Percentiles rank a stretch among this genome's conserved stretches.
Conservation (phyloP, 2,888 invertebrate species). For the Morpho deidamia region DNA sequence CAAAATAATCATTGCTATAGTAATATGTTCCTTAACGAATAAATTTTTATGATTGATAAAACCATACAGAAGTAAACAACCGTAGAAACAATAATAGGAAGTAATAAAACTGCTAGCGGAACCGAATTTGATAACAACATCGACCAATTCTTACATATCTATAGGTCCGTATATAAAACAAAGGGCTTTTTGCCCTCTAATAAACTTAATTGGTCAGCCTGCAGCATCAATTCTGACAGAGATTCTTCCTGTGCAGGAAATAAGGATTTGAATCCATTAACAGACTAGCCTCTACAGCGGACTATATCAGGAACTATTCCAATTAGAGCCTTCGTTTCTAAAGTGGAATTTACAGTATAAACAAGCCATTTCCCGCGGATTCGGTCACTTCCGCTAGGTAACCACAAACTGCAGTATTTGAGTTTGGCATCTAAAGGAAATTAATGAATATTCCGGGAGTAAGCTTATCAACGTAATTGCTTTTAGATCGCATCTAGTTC, state of each 20-base stretch:
- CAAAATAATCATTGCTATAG: too few species aligned
- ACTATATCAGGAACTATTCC: conserved; percentile 37
- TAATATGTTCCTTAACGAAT: too few species aligned
- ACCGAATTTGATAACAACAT: conserved; percentile 13
- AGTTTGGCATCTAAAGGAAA: conserved; percentile 18
- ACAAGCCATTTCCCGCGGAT: conserved; percentile 30
- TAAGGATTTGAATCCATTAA: conserved; percentile 1
- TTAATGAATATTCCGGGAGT: conserved; percentile 17
- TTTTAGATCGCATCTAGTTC: conserved; percentile 12
- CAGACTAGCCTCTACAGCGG: conserved; percentile 32
- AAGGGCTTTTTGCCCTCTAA: conserved; percentile 48
- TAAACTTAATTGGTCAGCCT: conserved; percentile 47
- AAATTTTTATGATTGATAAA: too few species aligned
- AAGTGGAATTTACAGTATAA: conserved; percentile 33
- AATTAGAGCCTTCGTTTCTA: conserved; percentile 44
- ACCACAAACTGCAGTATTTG: conserved; percentile 22
- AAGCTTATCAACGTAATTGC: conserved; percentile 15
- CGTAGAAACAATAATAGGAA: conserved; percentile 8
- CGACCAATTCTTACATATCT: conserved; percentile 7
- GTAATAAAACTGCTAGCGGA: conserved; percentile 4
- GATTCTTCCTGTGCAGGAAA: neutral
- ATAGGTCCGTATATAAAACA: conserved; percentile 17
- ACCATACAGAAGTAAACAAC: conserved; percentile 1
- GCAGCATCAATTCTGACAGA: neutral
- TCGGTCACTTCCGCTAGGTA: conserved; percentile 21